Evolutionary conservation across 2,888 invertebrate species (phyloP), one percentile per base, ranked within the genome.

Genomic region (Phyto melanocephala): DNA sequence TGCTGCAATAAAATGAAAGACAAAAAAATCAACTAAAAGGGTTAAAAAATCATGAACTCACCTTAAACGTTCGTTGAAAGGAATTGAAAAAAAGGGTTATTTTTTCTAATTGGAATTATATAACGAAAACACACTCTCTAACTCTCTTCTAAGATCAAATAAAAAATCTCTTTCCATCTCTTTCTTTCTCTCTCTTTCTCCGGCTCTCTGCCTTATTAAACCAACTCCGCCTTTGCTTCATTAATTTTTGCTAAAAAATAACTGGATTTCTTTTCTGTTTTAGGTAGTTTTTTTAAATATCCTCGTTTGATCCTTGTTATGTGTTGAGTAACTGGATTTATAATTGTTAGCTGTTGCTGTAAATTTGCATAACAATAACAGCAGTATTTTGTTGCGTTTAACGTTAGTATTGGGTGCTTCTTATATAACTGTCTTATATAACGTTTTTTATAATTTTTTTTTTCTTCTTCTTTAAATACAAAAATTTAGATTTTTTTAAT

Each of bases 371-470:
- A 40, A 52, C 56, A 79, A 81, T 71, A 78, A 60, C 47, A 80
- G 72, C 42, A 7, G 42, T 83, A 71, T 84, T 62, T 40, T 47
- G 0, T 11, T 17, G 56, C 70, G 84, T 85, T 5, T 5, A 28
- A 28, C 28, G 84, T 88, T 52, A 35, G 47, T 28, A 75, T 70
- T 82, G 71, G 75, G 79, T 76, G 79, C 79, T 70, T 28, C 6
- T 80, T 56, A 63, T 65, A 71, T 70, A 76, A 76, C 60, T 50
- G 17, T 60, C 42, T 24, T 75, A 62, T 17, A 50, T 60, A 58
- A 0, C 1, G 20, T 47, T 15, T 45, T 15, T 17, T 37, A 22
- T 58, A 22, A 40, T 11, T 3, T 13, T 58, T 63, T 28, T 75
- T 58, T 40, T 56, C 3, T 17, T 28, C 1, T 24, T 28, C 3